Base-by-base conservation (phyloP, 2,797 vertebrate genomes). In the Diplodus puntazzo region DNA sequence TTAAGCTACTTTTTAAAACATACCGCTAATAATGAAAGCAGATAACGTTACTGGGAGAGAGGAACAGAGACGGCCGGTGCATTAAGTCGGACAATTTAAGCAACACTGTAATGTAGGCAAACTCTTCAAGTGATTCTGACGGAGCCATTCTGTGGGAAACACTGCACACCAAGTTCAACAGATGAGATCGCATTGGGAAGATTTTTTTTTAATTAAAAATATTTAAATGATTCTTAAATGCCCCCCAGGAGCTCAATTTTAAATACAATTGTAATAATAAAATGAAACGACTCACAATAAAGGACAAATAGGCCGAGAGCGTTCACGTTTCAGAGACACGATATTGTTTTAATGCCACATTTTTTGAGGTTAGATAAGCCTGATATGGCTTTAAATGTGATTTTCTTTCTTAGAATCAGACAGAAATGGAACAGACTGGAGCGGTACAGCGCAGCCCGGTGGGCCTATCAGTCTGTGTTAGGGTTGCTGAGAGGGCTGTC, bases 391-490 rank as follows among this genome's bases (percentile, higher is more conserved):
- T 76, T 65, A 81, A 75, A 87, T 80, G 77, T 74, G 57, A 75
- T 79, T 85, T 20, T n/a, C 10, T 54, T 23, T 23, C 73, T 55
- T 4, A 42, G 55, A 79, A 80, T 83, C 62, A 67, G 81, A 80
- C 39, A 69, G 82, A 70, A 77, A 63, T 64, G 59, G 82, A 80
- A 86, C 76, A 59, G 76, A 87, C 76, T 39, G 66, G 72, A 80
- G 79, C 52, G 70, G 77, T 55, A 11, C 39, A 54, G 75, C 14
- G 57, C 66, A 79, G 84, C 88, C 73, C 64, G 69, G 80, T 84
- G 88, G 89, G 86, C 85, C 91, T 73, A 95, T 95, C 94, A 87
- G 91, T 96, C 94, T 92, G 90, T 43, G 90, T 96, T 95, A 94
- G 87, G 61, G 74, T 80, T 62, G 85, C 86, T 86, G 89, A 91